Evolutionary conservation across 2,888 invertebrate species (phyloP).

Genomic region (Zeuzera pyrina): DNA sequence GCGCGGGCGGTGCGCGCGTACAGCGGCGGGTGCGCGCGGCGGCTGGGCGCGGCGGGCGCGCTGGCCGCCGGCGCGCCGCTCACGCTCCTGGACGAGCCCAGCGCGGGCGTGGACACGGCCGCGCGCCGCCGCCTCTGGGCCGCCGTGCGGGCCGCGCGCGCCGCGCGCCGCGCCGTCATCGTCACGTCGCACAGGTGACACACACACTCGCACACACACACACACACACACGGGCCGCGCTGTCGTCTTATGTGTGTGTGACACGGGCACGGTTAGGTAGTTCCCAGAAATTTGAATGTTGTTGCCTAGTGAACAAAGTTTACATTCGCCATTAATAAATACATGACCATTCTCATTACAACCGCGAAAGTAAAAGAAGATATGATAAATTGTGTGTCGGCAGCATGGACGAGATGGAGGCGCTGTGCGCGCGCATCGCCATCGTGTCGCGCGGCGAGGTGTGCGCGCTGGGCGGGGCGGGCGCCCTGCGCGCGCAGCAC

Average conservation of each 20-base stretch:
- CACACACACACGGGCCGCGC: not conserved
- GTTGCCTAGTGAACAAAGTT: too few species aligned
- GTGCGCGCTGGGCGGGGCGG: conserved; percentile 81
- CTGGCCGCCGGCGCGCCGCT: conserved; percentile 52
- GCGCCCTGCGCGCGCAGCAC: conserved; percentile 80
- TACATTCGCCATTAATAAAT: too few species aligned
- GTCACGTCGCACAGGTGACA: conserved; percentile 79
- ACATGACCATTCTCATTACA: too few species aligned
- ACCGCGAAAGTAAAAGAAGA: too few species aligned
- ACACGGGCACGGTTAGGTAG: not conserved
- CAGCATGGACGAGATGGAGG: conserved; percentile 93
- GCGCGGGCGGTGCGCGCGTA: conserved; percentile 33
- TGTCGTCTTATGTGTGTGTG: too few species aligned
- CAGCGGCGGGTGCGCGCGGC: conserved; percentile 83
- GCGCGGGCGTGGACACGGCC: conserved; percentile 79
- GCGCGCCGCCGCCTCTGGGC: conserved; percentile 78
- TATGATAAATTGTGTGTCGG: too few species aligned
- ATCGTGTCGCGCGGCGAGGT: conserved; percentile 84
- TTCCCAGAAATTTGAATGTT: too few species aligned
- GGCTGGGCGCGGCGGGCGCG: conserved; percentile 38
- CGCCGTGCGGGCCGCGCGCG: conserved; percentile 66
- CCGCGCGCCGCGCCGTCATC: conserved; percentile 72
- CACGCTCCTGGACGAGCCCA: conserved; percentile 83
- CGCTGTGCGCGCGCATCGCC: conserved; percentile 82
- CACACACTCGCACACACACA: not conserved